Evolutionary conservation across 2,888 invertebrate genomes (phyloP), one percentile per base, ranked within the genome.

Genomic region (Thyatira batis): DNA sequence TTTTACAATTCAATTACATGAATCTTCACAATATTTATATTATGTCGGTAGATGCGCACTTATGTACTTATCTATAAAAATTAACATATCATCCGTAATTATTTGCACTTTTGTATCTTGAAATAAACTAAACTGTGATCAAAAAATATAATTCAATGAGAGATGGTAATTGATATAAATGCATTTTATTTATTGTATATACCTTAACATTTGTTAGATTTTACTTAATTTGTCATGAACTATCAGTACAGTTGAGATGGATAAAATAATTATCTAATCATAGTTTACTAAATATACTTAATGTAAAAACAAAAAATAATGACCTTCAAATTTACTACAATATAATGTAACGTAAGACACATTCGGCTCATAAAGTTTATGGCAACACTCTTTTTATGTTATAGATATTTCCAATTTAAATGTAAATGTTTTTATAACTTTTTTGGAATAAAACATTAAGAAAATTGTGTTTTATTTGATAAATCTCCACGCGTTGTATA

Each of bases 381-480:
- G 27, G 20, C 28, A 20, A 27, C 20, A 20, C 33, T 48, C 45
- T 50, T 53, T 48, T 55, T 45, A 43, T 58, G 62, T 57, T 50
- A 51, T n/a, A n/a, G n/a, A n/a, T 28, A 50, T 55, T 21, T 56
- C 59, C 57, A 25, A 30, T 48, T 48, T 21, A 48, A 59, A 65
- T 62, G 54, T 65, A 63, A 69, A 59, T 65, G 66, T 65, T 84
- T 82, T 80, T 80, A 76, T 80, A 75, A 59, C 52, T 64, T 76
- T 82, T 68, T 81, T 78, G 56, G 61, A 89, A 86, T 87, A 87
- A 88, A 89, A 72, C 65, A 68, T 71, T 71, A 69, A 50, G 62
- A 74, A 82, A 81, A 79, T 71, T 74, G 81, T 73, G 81, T 89
- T 88, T 89, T 69, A 89, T 87, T 89, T 78, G 67, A 64, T 61